These are phyloP conservation scores for Papilio gigon DNA, from an alignment of 2,888 invertebrate genomes.

Conservation along the genomic window DNA sequence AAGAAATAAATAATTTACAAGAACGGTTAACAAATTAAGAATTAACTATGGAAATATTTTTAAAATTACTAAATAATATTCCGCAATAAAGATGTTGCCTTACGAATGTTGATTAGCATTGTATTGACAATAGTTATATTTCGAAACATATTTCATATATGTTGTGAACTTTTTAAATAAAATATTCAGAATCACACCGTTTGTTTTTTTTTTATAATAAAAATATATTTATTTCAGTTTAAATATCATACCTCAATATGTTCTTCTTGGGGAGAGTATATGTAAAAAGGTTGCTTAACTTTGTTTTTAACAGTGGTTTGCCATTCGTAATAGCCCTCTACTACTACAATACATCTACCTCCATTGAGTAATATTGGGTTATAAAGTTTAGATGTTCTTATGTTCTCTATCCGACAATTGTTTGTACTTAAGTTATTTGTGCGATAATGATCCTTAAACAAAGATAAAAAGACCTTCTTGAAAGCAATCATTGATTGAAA, in stretches of 20 bases:
- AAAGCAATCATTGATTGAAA: too few relatives aligned
- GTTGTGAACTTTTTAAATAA: slow-evolving; percentile 6
- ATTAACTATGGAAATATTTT: not conserved
- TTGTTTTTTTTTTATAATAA: not conserved
- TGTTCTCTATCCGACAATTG: slow-evolving; percentile 89
- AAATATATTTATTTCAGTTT: not conserved
- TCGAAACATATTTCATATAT: not conserved
- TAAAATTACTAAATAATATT: not conserved
- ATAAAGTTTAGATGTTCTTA: slow-evolving; percentile 87
- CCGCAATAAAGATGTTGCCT: not conserved
- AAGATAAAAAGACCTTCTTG: slow-evolving; percentile 30
- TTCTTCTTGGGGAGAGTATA: slow-evolving; percentile 84
- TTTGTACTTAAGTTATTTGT: slow-evolving; percentile 87
- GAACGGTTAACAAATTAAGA: not conserved
- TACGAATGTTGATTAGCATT: not conserved
- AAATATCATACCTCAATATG: slow-evolving; percentile 62
- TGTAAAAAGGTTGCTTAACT: slow-evolving; percentile 88
- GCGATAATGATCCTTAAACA: slow-evolving; percentile 82
- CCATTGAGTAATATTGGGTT: slow-evolving; percentile 85
- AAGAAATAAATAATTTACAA: slow-evolving; percentile 12
- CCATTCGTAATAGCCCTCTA: slow-evolving; percentile 94
- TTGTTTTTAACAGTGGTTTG: slow-evolving; percentile 83
- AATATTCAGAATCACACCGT: not conserved
- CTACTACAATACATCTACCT: slow-evolving; percentile 88
- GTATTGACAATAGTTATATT: not conserved